Evolutionary conservation across 2,113 vertebrate species (phyloP).

Genomic region (Gobius niger): DNA sequence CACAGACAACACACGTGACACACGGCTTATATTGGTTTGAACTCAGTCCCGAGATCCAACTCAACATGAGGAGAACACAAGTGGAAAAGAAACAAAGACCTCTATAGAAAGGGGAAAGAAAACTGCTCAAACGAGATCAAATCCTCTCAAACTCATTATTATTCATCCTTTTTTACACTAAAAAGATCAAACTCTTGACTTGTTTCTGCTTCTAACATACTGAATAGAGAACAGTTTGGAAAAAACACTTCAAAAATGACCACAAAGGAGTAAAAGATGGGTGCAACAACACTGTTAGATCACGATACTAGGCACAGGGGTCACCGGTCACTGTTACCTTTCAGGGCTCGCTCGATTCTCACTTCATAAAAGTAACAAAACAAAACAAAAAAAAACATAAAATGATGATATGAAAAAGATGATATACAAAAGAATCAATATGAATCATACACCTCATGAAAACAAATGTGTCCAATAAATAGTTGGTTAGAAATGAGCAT

Average conservation of each 20-base stretch:
- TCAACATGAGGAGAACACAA: conserved; percentile 27
- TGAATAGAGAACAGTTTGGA: neutral
- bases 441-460: neutral
- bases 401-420: neutral
- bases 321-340: conserved; percentile 77
- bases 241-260: conserved; percentile 21
- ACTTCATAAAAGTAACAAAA: conserved; percentile 63
- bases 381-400: conserved; percentile 21
- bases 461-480: neutral
- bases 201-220: no score
- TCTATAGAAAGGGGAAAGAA: neutral
- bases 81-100: conserved; percentile 7
- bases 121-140: neutral
- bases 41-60: conserved; percentile 5
- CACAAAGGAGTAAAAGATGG: conserved; percentile 61
- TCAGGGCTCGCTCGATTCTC: conserved; percentile 84
- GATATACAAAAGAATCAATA: neutral
- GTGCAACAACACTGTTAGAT: conserved; percentile 50
- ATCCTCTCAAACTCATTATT: neutral
- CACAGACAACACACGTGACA: neutral
- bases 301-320: conserved; percentile 43
- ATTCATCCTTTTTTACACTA: neutral
- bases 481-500: neutral
- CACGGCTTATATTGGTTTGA: neutral
- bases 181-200: no score